Evolutionary conservation across 2,888 invertebrate species (phyloP), one percentile per base, ranked within the genome.

Genomic region (Mesorhabditis spiculigera): DNA sequence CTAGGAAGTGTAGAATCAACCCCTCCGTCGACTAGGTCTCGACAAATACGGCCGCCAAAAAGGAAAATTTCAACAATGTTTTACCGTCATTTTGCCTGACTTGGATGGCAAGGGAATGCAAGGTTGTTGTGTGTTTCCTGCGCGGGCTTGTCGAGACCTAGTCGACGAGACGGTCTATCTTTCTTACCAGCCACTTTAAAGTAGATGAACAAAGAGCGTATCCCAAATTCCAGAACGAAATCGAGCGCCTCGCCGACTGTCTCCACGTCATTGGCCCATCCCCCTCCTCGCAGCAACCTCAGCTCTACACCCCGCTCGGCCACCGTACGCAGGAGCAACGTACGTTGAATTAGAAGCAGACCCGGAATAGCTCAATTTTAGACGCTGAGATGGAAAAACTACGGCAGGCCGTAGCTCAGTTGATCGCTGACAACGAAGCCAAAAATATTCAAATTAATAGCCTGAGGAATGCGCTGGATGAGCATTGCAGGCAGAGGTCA

Each of bases 381-480:
- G 88, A 87, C 67, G 81, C 85, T 69, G 88, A 88, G 75, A 87
- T 88, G 72, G 87, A 88, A 71, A 86, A 87, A 73, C 81, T 89
- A 71, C 87, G 87, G 74, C 85, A 85, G 71, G 87, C 87, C 63
- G 87, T 89, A 10, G 88, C 88, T 72, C 84, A 87, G 43, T 75
- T 89, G 65, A 88, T 88, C 85, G 82, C 85, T 28, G 87, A 88
- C 68, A 89, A 89, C 82, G 87, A 86, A 66, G 87, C 88, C 73
- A 89, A 89, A 86, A 87, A 87, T 73, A 80, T 84, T 70, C 87
- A 87, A 78, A 86, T 88, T 72, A 87, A 87, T 62, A 87, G 87
- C 65, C 77, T 88, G 72, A 80, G 86, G 62, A 82, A 83, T 70
- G 82, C 82, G 1, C 74, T 84, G 5, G 81, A 81, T 67, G 82